Conservation (phyloP, 2,888 invertebrate species). For the Phengaris arion region DNA sequence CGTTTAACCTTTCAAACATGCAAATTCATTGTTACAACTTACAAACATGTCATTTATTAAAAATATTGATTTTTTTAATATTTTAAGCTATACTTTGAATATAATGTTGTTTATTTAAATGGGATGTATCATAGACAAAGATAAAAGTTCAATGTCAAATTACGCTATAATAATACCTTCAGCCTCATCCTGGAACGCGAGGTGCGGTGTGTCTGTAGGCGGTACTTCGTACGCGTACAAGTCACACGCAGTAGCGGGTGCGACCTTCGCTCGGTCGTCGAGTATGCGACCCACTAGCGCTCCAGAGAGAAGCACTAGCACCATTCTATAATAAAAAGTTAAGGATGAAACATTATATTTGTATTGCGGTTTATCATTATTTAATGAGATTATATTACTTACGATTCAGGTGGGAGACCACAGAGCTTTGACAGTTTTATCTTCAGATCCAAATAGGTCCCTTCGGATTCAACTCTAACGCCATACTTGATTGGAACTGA, state of each 20-base stretch:
- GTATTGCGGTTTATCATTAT: too few species aligned
- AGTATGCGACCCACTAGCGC: constrained; percentile 83
- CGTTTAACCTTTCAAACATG: too few species aligned
- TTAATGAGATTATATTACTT: constrained; percentile 42
- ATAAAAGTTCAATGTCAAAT: too few species aligned
- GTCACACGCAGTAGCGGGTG: constrained; percentile 72
- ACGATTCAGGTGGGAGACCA: constrained; percentile 71
- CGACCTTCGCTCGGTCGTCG: constrained; percentile 74
- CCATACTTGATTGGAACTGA: constrained; percentile 92
- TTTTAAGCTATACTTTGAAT: too few species aligned
- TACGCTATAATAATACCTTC: constrained; percentile 16
- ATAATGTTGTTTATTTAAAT: too few species aligned
- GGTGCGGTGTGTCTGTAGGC: constrained; percentile 34
- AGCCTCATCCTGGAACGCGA: constrained; percentile 2
- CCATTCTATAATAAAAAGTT: constrained; percentile 53
- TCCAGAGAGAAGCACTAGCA: constrained; percentile 86
- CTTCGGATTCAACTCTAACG: constrained; percentile 89
- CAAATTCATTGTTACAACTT: too few species aligned
- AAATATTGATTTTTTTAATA: too few species aligned
- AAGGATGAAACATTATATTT: too few species aligned
- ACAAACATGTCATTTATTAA: too few species aligned
- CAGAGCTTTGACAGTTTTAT: constrained; percentile 83
- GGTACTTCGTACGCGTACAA: constrained; percentile 85
- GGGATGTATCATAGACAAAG: too few species aligned
- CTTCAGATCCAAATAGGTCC: constrained; percentile 88